Conservation (phyloP, 2,113 vertebrate genomes). For the Oostethus manadensis region DNA sequence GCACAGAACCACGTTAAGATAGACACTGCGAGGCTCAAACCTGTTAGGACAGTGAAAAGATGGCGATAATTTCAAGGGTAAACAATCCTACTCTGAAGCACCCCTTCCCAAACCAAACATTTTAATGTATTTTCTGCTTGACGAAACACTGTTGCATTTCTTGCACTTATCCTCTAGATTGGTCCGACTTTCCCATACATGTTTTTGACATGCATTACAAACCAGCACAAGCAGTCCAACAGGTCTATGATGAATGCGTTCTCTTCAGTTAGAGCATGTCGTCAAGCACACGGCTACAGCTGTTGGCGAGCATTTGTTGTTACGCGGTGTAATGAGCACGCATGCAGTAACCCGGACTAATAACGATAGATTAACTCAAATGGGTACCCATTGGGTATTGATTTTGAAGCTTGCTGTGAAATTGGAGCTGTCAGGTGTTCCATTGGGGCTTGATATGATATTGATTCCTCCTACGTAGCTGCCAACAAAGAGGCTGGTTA, state of each 20-base stretch:
- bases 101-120: constrained; percentile 34
- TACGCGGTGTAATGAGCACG: constrained; percentile 53
- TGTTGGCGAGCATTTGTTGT: constrained; percentile 66
- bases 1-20: neutral
- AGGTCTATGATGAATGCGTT: constrained; percentile 45
- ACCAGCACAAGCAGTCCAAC: constrained; percentile 38
- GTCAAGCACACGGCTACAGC: constrained; percentile 38
- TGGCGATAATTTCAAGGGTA: constrained; percentile 39
- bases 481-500: constrained; percentile 59
- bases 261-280: constrained; percentile 57
- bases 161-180: constrained; percentile 30
- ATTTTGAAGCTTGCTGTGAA: constrained; percentile 70
- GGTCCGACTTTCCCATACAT: constrained; percentile 20
- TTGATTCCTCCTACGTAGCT: constrained; percentile 69
- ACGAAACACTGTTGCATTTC: constrained; percentile 59
- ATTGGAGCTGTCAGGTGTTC: constrained; percentile 81
- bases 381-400: constrained; percentile 58
- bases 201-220: constrained; percentile 32
- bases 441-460: constrained; percentile 76
- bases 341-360: constrained; percentile 55
- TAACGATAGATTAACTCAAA: constrained; percentile 61
- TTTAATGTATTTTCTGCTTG: constrained; percentile 56
- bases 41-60: constrained; percentile 14
- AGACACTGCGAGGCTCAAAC: neutral
- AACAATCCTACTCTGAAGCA: constrained; percentile 35